A percentile compares a stretch with the other conserved stretches of the same genome.
Conservation (phyloP, 2,888 invertebrate genomes). For the Pristionchus maxplancki region DNA sequence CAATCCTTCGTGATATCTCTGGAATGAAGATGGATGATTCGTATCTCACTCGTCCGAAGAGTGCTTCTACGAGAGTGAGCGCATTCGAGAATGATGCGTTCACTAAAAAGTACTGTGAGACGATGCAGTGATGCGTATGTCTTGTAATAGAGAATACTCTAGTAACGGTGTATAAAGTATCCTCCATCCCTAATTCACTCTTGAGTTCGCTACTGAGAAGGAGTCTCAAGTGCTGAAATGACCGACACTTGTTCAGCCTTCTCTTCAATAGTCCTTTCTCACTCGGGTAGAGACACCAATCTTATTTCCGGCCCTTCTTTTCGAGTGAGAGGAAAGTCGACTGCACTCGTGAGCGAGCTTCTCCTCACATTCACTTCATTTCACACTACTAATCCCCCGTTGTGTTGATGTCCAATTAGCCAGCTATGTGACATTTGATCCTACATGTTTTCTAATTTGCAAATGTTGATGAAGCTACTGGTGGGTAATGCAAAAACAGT, state of each 20-base stretch:
- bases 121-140: neutral
- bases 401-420: constrained; percentile 37
- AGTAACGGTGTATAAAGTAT: constrained; percentile 37
- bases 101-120: constrained; percentile 2
- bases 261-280: constrained; percentile 23
- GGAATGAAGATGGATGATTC: constrained; percentile 32
- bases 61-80: constrained; percentile 2
- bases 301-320: constrained; percentile 37
- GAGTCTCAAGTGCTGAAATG: constrained; percentile 14
- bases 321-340: neutral
- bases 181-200: constrained; percentile 2
- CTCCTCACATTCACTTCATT: neutral
- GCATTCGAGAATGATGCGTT: constrained; percentile 50
- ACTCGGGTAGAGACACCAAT: constrained; percentile 37
- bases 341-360: constrained; percentile 3
- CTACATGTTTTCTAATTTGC: constrained; percentile 15
- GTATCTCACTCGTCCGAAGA: constrained; percentile 39
- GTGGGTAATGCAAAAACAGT: neutral
- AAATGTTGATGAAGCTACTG: neutral
- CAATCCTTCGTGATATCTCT: constrained; percentile 30
- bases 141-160: neutral
- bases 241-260: constrained; percentile 8
- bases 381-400: constrained; percentile 39
- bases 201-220: neutral
- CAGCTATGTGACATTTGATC: constrained; percentile 19